Evolutionary conservation across 1,140 invertebrate genomes (phyloP).

Genomic region (Diuraphis noxia): DNA sequence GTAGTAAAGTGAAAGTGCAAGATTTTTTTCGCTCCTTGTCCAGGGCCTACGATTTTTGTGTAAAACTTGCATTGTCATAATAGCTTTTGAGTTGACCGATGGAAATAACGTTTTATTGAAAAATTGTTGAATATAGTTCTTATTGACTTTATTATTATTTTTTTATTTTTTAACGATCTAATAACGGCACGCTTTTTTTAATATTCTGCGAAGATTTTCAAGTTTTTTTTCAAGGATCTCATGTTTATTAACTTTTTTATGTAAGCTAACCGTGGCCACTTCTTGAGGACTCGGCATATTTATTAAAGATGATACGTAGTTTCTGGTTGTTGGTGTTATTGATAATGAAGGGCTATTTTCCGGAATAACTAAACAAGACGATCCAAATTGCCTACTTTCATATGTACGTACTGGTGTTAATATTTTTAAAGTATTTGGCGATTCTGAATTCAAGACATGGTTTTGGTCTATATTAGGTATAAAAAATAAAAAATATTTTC

Average conservation of each 20-base stretch:
- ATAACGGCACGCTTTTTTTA: constrained; percentile 6
- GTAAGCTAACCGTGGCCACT: too few relatives aligned
- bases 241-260: background rate
- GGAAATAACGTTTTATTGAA: background rate
- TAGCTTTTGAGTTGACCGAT: background rate
- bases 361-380: background rate
- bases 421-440: background rate
- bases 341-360: background rate
- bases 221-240: background rate
- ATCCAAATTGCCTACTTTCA: background rate
- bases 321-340: background rate
- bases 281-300: too few relatives aligned
- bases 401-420: background rate
- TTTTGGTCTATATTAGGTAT: too few relatives aligned
- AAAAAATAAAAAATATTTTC: too few relatives aligned
- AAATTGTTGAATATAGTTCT: background rate
- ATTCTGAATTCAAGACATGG: background rate
- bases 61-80: constrained; percentile 21
- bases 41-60: background rate
- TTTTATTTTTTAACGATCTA: background rate
- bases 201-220: background rate
- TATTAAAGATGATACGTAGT: background rate
- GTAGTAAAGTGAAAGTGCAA: background rate
- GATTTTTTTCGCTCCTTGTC: background rate
- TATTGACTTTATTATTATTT: background rate